Percentiles rank a stretch among this genome's conserved stretches.
Conservation (phyloP, 2,797 vertebrate species). For the Hippocampus kuda region DNA sequence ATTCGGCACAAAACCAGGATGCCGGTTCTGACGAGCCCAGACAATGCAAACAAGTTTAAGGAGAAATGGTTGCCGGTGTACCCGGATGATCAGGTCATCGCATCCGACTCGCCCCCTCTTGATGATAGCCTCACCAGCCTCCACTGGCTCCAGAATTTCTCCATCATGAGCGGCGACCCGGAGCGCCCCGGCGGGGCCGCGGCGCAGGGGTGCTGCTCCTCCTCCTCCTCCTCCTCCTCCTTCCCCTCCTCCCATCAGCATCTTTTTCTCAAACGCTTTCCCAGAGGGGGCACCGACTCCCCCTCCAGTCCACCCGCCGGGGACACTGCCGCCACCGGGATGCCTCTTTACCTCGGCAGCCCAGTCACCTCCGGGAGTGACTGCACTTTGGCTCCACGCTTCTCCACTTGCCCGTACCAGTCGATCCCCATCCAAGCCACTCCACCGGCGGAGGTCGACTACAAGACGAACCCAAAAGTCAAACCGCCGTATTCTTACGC, state of each 20-base stretch:
- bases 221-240: conserved; percentile 17
- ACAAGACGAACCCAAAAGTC: conserved; percentile 70
- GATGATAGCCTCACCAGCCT: conserved; percentile 83
- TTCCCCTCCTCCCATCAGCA: conserved; percentile 51
- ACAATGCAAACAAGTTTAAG: conserved; percentile 65
- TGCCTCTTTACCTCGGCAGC: conserved; percentile 64
- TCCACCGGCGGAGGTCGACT: conserved; percentile 67
- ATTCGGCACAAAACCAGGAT: conserved; percentile 48
- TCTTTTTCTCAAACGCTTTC: conserved; percentile 56
- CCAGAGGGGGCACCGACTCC: conserved; percentile 58
- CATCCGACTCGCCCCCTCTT: conserved; percentile 50
- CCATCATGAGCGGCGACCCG: conserved; percentile 71
- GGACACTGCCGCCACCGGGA: conserved; percentile 71
- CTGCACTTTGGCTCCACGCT: conserved; percentile 34
- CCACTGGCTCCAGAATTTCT: conserved; percentile 84
- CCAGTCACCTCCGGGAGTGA: conserved; percentile 65
- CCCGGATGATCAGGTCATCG: conserved; percentile 56
- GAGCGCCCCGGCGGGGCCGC: conserved; percentile 54
- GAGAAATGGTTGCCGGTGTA: conserved; percentile 64
- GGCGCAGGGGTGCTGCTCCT: conserved; percentile 50
- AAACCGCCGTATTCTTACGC: conserved; percentile 81
- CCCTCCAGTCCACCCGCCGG: conserved; percentile 76
- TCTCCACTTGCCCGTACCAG: conserved; percentile 36
- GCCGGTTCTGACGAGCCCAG: conserved; percentile 70
- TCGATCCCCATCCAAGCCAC: conserved; percentile 51